Evolutionary conservation across 2,888 invertebrate species (phyloP), one percentile per base, ranked within the genome.

Genomic region (Empis stercorea): DNA sequence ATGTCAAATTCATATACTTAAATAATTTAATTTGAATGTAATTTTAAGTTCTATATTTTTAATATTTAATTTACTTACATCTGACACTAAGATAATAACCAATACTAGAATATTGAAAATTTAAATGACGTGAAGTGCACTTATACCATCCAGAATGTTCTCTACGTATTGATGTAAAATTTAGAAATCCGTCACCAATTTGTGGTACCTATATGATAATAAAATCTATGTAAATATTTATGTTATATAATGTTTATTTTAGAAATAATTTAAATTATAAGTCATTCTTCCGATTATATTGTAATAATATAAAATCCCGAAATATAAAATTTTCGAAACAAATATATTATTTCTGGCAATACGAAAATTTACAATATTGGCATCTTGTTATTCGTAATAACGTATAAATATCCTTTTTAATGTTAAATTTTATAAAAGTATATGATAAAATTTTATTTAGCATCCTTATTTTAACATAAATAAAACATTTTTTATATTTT

Each of bases 121-220:
- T 78, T 53, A 84, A 76, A 75, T 92, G 89, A 43, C 80, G 75
- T 48, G 89, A 86, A 45, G 87, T 81, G 71, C 92, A 92, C 65
- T 89, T 85, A 74, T 92, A 92, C 92, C 92, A 92, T 61, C 92
- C 92, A 48, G 86, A 87, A 72, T 92, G 87, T 54, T 84, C 79
- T 44, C 82, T 74, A 45, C 78, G 74, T 62, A 91, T 83, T 57
- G 81, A 76, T 44, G 81, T 81, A 73, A 91, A 91, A 71, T 91
- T 91, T 50, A 92, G 76, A 65, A 84, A 87, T 48, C 91, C 86
- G 61, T 83, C 83, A 44, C 78, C 79, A 53, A 78, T 76, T 68
- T 84, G 84, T 55, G 79, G 76, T 50, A 83, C 79, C 65, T 71
- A 57, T n/a, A 50, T 51, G 50, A 34, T 23, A 43, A 46, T 15